Base-by-base conservation (phyloP, 37 sponge, comb jelly and placozoan genomes). In the Ianthella basta region DNA sequence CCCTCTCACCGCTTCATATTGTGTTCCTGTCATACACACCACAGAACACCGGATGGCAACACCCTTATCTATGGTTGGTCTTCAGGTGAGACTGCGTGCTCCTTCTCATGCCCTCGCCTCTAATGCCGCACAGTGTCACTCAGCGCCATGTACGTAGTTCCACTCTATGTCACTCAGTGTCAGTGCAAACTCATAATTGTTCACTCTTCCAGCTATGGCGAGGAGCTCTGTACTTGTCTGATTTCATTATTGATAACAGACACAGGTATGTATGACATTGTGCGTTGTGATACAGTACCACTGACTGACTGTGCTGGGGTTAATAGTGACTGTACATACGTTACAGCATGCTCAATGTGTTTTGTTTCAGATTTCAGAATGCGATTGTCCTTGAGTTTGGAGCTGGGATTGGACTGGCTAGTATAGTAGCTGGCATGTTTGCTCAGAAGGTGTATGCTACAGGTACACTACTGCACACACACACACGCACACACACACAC, bases 21-120 rank as follows among this genome's bases (percentile, higher is more conserved):
- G n/a, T n/a, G n/a, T n/a, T n/a, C n/a, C n/a, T n/a, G n/a, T n/a
- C n/a, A n/a, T n/a, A n/a, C n/a, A n/a, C n/a, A n/a, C n/a, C n/a
- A n/a, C 72, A 82, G 83, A 82, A 25, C 83, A 82, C 40, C 4
- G 15, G 12, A 82, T 82, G 83, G 69, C 63, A 18, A 82, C 83
- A 12, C 32, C 50, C 10, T 35, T 82, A 10, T 8, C 39, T 21
- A 27, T 70, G 15, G 83, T 82, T 74, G 83, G 83, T 23, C 66
- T 60, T 21, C 83, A 82, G 83, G 83, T 74, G 34, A 60, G 68
- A 60, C 27, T 23, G 13, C n/a, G n/a, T n/a, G n/a, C n/a, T n/a
- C n/a, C n/a, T n/a, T n/a, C n/a, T n/a, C n/a, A n/a, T n/a, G n/a
- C n/a, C n/a, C n/a, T n/a, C n/a, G n/a, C n/a, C n/a, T n/a, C n/a